These are phyloP conservation scores for Neodon shergylaensis DNA, from an alignment of 2,113 vertebrate species.

Conservation along the genomic window DNA sequence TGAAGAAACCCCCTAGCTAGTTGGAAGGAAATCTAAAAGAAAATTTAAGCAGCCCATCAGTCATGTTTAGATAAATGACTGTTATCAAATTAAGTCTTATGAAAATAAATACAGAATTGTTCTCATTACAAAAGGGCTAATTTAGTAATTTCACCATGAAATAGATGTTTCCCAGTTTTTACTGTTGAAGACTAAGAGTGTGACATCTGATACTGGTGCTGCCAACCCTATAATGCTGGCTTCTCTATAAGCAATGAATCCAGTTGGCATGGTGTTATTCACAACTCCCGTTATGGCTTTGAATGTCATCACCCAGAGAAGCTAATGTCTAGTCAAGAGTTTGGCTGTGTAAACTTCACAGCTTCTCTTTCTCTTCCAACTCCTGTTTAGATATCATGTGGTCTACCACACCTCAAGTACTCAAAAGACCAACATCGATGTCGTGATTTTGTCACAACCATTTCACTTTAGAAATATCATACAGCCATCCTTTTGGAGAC, in stretches of 20 bases:
- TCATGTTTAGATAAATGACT: neutral
- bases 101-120: neutral
- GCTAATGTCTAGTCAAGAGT: no score
- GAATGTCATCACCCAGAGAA: neutral
- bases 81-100: neutral
- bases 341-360: neutral
- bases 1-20: neutral
- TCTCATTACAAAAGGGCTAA: neutral
- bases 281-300: neutral
- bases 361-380: neutral
- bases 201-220: neutral
- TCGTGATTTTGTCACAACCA: neutral
- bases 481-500: neutral
- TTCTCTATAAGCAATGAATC: neutral
- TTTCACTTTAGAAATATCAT: neutral
- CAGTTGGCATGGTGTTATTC: neutral
- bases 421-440: neutral
- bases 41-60: neutral
- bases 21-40: neutral
- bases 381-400: neutral
- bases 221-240: neutral
- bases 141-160: neutral
- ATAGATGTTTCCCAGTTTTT: neutral
- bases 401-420: neutral
- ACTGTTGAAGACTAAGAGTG: constrained; percentile 4